A percentile compares a stretch with the other conserved stretches of the same genome.
These are phyloP conservation scores for Pyralis farinalis DNA, from an alignment of 2,888 invertebrate genomes.

Conservation along the genomic window DNA sequence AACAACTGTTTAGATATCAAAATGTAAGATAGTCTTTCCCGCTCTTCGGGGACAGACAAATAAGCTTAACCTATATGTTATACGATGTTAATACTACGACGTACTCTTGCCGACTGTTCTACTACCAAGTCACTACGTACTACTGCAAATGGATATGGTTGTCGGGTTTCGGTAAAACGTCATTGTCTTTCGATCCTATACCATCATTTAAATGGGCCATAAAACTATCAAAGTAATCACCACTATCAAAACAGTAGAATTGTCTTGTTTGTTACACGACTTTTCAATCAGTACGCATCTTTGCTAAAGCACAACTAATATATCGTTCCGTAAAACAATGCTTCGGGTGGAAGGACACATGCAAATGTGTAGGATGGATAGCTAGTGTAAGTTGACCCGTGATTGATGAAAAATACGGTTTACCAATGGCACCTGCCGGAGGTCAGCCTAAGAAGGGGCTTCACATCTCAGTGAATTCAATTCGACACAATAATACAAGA, in stretches of 20 bases:
- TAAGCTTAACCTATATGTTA: too few relatives aligned
- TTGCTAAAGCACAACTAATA: constrained; percentile 43
- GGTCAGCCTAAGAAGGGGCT: constrained; percentile 25
- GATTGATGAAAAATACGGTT: constrained; percentile 17
- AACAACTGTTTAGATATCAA: too few relatives aligned
- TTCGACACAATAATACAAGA: constrained; percentile 64
- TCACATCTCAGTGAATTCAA: constrained; percentile 58
- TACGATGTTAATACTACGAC: too few relatives aligned
- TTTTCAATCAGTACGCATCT: constrained; percentile 42
- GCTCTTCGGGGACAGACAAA: too few relatives aligned
- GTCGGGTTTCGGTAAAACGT: too few relatives aligned
- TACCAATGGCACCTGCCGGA: constrained; percentile 3
- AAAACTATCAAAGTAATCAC: constrained; percentile 12
- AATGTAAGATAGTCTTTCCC: too few relatives aligned
- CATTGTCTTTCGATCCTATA: too few relatives aligned
- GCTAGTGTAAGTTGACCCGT: constrained; percentile 40
- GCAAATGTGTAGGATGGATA: constrained; percentile 29
- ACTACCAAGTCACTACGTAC: too few relatives aligned
- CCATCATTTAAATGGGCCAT: background rate
- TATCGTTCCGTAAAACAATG: constrained; percentile 55
- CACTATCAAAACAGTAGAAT: constrained; percentile 19
- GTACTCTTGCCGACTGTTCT: too few relatives aligned
- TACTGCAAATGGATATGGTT: too few relatives aligned
- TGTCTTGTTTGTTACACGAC: constrained; percentile 29
- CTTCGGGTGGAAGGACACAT: constrained; percentile 55